phyloP scores from a whole-genome alignment of 1,140 invertebrate genomes.

The Saxidomus purpurata region DNA sequence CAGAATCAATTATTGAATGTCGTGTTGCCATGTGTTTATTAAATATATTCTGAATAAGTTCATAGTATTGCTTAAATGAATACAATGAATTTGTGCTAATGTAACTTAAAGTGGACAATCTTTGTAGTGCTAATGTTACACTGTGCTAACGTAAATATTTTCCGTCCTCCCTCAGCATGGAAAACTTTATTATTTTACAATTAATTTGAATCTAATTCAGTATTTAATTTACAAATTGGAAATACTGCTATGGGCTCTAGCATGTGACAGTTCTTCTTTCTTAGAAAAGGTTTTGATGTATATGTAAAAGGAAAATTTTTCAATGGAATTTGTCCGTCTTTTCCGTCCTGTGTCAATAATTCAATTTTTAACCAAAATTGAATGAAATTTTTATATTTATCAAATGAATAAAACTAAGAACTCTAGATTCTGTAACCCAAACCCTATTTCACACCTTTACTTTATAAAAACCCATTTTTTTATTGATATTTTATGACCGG shows the following conservation, averaged over 20 bases:
- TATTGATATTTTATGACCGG: neutral
- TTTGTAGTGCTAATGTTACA: neutral
- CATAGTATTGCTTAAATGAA: conserved; percentile 1
- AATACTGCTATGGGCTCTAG: neutral
- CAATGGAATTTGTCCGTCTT: neutral
- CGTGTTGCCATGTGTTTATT: neutral
- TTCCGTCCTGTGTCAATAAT: neutral
- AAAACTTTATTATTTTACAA: neutral
- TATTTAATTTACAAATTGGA: neutral
- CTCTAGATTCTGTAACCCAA: neutral
- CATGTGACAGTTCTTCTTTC: neutral
- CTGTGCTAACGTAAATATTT: neutral
- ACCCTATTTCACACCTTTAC: neutral
- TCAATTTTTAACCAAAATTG: neutral
- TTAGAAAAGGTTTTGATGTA: neutral
- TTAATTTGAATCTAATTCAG: neutral
- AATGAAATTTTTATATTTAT: neutral
- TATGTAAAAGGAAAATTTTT: neutral
- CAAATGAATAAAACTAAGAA: neutral
- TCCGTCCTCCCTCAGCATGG: neutral
- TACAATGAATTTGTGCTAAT: neutral
- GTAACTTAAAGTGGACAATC: neutral
- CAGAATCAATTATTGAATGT: neutral
- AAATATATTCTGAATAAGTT: neutral
- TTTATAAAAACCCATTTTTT: neutral